Evolutionary conservation across 2,888 invertebrate genomes (phyloP), one percentile per base, ranked within the genome.

Genomic region (Meteorus colon): DNA sequence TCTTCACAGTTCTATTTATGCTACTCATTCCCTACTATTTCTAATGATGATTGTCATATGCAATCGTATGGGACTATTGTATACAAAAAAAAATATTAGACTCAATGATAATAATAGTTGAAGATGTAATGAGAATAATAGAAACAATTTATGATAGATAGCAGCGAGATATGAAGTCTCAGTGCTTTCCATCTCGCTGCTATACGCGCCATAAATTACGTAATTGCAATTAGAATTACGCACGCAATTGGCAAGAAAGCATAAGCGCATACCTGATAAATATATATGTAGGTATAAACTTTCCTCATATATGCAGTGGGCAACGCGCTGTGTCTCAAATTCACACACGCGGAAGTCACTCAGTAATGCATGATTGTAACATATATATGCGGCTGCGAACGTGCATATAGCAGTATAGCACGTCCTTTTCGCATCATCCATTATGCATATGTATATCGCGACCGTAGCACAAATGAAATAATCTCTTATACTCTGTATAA

Each of bases 201-300:
- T 73, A 70, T 48, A 75, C 65, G 41, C 45, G 66, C 69, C 55
- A 75, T 75, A 75, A 75, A 75, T 75, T 71, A 71, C 69, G 66
- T 72, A 75, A 75, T 75, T 66, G 59, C 71, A 75, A 75, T 75
- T 75, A 75, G 67, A 72, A 75, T 75, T 75, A 75, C 75, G 65
- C 75, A 75, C 75, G 75, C 75, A 59, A 75, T 75, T 75, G 71
- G 62, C 48, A 75, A 66, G 66, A 51, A 75, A 63, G 65, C 59
- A 65, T n/a, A 62, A 59, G 34, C 45, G 70, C 41, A 37, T 71
- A 60, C 60, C 71, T 71, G 51, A 34, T 34, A 70, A 31, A 59
- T 70, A 14, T 37, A 51, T 60, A 60, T 19, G 29, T 24, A 27
- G 12, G 19, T 29, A 62, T 62, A 31, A 65, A 65, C 65, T 65